phyloP scores from a whole-genome alignment of 2,888 invertebrate species.

The Pristionchus mayeri region DNA sequence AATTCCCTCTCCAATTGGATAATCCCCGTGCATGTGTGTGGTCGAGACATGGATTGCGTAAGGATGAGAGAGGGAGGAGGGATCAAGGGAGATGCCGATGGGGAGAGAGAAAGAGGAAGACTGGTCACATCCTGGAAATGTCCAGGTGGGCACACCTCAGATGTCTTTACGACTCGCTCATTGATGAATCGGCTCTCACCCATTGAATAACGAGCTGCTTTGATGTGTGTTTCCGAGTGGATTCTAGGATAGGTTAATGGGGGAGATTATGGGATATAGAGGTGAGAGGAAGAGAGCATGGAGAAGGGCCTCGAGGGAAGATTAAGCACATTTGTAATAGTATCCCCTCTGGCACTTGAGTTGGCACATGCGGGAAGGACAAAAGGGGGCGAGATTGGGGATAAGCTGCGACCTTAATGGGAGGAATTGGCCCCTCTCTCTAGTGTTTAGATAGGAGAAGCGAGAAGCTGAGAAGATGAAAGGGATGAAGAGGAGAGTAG shows the following conservation, averaged over 20 bases:
- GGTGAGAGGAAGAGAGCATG: not conserved
- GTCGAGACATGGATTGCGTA: not conserved
- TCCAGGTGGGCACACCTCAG: not conserved
- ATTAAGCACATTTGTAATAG: not conserved
- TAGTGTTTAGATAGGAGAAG: slow-evolving; percentile 12
- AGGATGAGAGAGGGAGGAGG: not conserved
- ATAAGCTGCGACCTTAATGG: not conserved
- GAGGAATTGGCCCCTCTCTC: not conserved
- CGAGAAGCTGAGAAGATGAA: slow-evolving; percentile 35
- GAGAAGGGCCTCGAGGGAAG: too few species aligned
- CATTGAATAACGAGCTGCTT: not conserved
- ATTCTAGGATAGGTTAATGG: not conserved
- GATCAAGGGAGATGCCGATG: slow-evolving; percentile 6
- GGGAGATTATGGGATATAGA: not conserved
- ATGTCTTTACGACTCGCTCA: not conserved
- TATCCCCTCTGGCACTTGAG: not conserved
- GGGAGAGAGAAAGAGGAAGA: not conserved
- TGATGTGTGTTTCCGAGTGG: not conserved
- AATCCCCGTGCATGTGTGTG: not conserved
- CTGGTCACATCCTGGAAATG: not conserved
- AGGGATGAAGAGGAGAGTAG: slow-evolving; percentile 1
- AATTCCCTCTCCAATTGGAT: not conserved
- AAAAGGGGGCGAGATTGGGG: not conserved
- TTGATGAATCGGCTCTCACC: not conserved
- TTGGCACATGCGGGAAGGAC: slow-evolving; percentile 11